A percentile compares a stretch with the other conserved stretches of the same genome.
Conservation (phyloP, 1,140 invertebrate genomes). For the Chionoecetes opilio region DNA sequence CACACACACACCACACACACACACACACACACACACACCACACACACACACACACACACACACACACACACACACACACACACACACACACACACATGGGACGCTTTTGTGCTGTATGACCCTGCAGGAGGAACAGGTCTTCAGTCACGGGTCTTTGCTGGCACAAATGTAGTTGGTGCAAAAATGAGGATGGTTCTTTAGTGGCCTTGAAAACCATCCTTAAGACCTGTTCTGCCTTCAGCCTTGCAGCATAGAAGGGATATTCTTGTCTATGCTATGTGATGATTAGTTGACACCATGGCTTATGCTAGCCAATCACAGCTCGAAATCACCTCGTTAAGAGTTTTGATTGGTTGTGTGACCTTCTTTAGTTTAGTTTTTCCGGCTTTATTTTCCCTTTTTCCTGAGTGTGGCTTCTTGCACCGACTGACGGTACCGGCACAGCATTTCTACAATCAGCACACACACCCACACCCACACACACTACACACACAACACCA, state of each 20-base stretch:
- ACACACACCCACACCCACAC: neutral
- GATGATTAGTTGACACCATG: conserved; percentile 7
- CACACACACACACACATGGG: too few species aligned
- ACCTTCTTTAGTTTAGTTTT: neutral
- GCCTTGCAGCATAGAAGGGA: neutral
- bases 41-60: too few species aligned
- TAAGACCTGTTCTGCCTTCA: neutral
- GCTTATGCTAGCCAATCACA: conserved; percentile 18
- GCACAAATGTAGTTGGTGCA: neutral
- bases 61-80: too few species aligned
- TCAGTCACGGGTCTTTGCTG: neutral
- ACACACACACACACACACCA: neutral
- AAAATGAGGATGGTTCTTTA: neutral
- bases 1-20: too few species aligned
- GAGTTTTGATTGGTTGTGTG: conserved; percentile 18
- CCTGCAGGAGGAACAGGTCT: conserved; percentile 14
- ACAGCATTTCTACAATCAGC: neutral
- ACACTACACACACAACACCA: neutral
- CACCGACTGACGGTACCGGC: neutral
- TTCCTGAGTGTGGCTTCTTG: neutral
- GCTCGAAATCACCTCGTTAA: neutral
- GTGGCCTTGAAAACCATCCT: neutral
- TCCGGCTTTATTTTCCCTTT: conserved; percentile 9
- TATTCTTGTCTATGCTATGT: neutral
- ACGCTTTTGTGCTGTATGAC: neutral